Evolutionary conservation across 2,888 invertebrate genomes (phyloP), one percentile per base, ranked within the genome.

Genomic region (Eupithecia pulchellata): DNA sequence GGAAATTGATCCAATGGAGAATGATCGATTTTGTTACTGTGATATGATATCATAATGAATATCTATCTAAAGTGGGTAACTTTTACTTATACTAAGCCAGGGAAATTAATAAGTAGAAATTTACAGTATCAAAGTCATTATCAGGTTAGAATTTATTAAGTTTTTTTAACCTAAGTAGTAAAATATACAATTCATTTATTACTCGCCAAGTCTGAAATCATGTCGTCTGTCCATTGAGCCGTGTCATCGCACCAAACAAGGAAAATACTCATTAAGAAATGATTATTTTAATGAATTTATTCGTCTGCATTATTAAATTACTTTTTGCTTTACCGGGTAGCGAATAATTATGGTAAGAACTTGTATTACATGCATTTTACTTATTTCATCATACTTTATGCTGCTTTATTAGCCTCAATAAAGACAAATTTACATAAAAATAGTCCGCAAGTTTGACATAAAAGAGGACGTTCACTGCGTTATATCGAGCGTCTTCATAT

Each of bases 401-500:
- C 32, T 20, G 52, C 58, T 62, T 64, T 67, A 68, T 73, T 73
- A 71, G 57, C 34, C 30, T 27, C 30, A 42, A 68, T 47, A 73
- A 73, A 64, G 70, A 68, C 52, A 47, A 42, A 68, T 74, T 72
- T 80, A 76, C 77, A 72, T 77, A 81, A 78, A 42, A 75, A 67
- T 67, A 64, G 72, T 79, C 76, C 79, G 78, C 78, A 78, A 66
- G 25, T 69, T 71, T 57, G 64, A 81, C 79, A 73, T 74, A 80
- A 66, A 72, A 72, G 63, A 66, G 72, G 71, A 64, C 29, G 71
- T 57, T 25, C 60, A 74, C 74, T 79, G 78, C 1, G 11, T 77
- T 42, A 25, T 27, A 65, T 79, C 73, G 74, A 81, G 77, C 78
- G 80, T 68, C 75, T 72, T 72, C 27, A 32, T 60, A 87, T 86